Evolutionary conservation across 1,140 invertebrate genomes (phyloP), one percentile per base, ranked within the genome.

Genomic region (Agraylea sexmaculata): DNA sequence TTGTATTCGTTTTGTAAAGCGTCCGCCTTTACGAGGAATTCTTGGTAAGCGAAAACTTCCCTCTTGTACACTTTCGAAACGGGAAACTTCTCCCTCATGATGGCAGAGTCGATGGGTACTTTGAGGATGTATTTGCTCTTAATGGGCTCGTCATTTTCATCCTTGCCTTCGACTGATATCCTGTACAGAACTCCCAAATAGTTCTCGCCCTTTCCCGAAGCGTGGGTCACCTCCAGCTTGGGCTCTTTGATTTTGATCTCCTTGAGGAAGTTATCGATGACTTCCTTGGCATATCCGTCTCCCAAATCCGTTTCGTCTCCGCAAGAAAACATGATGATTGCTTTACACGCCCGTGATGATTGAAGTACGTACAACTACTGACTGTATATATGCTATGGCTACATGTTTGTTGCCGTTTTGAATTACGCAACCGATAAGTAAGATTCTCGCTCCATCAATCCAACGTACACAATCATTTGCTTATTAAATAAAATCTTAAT

Each of bases 151-250:
- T 39, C 42, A 20, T 44, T 32, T 30, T 40, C n/a, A 32, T 40
- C 42, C 0, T 12, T 13, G 2, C 48, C 48, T 7, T 6, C 20
- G 1, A 47, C 18, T 11, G 20, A 37, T 10, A 59, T 47, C 2
- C 59, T 53, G 44, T 55, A 57, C 0, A 64, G 43, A 2, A 60
- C 50, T 17, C 60, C 59, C 23, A 59, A 28, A 18, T 61, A 64
- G 32, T 63, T 62, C 25, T 63, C 58, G 6, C 61, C 61, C 32
- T 58, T 58, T 43, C 45, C 49, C 15, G 55, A 39, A 8, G 45
- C 47, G 7, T 18, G 8, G 2, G 30, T 39, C 1, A 45, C 28
- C 11, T 19, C 18, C 1, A 32, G 28, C 13, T 34, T 18, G 21
- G 28, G 41, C n/a, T 49, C 20, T 16, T 25, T 20, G 10, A 49